Evolutionary conservation across 1,140 invertebrate species (phyloP).

Genomic region (Microplitis mediator): DNA sequence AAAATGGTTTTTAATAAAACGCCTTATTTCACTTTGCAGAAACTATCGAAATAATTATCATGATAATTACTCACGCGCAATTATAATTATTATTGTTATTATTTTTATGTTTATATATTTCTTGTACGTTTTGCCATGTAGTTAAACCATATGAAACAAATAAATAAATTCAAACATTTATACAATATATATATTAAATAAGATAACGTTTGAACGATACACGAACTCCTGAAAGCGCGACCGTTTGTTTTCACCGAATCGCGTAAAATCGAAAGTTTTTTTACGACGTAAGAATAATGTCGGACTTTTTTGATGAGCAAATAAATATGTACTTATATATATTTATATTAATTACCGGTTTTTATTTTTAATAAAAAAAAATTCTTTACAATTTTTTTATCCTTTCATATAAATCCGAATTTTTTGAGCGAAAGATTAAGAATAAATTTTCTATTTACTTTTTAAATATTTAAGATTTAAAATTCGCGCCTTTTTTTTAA

Average conservation of each 20-base stretch:
- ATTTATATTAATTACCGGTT: background rate
- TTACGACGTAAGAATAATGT: conserved; percentile 24
- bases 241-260: conserved; percentile 21
- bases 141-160: background rate
- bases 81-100: background rate
- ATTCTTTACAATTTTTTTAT: too few species aligned
- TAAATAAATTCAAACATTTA: background rate
- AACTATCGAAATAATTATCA: too few species aligned
- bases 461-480: too few species aligned
- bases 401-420: too few species aligned
- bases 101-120: background rate
- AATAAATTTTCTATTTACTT: too few species aligned
- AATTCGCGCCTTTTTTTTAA: too few species aligned
- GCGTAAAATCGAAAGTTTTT: conserved; percentile 28
- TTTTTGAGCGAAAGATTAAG: too few species aligned
- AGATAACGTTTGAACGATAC: background rate
- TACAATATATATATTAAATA: background rate
- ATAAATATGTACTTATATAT: background rate
- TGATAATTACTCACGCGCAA: too few species aligned
- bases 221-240: conserved; percentile 28
- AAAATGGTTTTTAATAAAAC: too few species aligned
- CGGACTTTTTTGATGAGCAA: background rate
- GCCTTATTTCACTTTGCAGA: too few species aligned
- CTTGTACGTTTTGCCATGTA: background rate
- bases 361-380: background rate